Evolutionary conservation across 1,140 invertebrate genomes (phyloP), one percentile per base, ranked within the genome.

Genomic region (Caerostris extrusa): DNA sequence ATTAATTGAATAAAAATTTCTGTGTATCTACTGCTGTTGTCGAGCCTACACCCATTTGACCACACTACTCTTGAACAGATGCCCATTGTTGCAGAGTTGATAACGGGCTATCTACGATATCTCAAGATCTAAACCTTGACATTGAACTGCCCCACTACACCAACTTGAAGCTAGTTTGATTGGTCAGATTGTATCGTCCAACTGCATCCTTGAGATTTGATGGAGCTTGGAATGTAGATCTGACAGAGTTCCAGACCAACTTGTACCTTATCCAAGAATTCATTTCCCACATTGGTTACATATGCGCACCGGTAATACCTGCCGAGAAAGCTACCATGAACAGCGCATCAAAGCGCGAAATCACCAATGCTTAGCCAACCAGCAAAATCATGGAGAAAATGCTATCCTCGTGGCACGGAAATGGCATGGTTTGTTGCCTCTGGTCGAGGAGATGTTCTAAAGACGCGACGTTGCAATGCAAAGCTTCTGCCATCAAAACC

Each of bases 221-320:
- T 94, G 97, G 97, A 7, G 97, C 97, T 5, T 95, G 97, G 1
- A 98, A 97, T 95, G 97, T 98, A 0, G 97, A 97, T 95, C 96
- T 98, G 71, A 98, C 98, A 56, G 98, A 99, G 96, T 98, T 98
- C 97, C 98, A 98, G 96, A 98, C 98, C 98, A 97, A 97, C 96
- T 97, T 95, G 97, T 97, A 3, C 97, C 97, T 0, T 97, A 97
- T 96, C 97, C 97, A 34, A 97, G 96, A 55, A 96, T 96, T 85
- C 96, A 96, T 93, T 96, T 96, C 95, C 98, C 97, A 4, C 96
- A n/a, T n/a, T 98, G 95, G 98, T 97, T 10, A 98, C 98, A 17
- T 98, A 98, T 95, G n/a, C n/a, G 97, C 98, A 7, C 98, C 98
- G 5, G 97, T 98, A 95, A 98, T 98, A 95, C 98, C 97, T 0